These are phyloP conservation scores for Stenodema calcarata DNA, from an alignment of 2,888 invertebrate species.

Conservation along the genomic window DNA sequence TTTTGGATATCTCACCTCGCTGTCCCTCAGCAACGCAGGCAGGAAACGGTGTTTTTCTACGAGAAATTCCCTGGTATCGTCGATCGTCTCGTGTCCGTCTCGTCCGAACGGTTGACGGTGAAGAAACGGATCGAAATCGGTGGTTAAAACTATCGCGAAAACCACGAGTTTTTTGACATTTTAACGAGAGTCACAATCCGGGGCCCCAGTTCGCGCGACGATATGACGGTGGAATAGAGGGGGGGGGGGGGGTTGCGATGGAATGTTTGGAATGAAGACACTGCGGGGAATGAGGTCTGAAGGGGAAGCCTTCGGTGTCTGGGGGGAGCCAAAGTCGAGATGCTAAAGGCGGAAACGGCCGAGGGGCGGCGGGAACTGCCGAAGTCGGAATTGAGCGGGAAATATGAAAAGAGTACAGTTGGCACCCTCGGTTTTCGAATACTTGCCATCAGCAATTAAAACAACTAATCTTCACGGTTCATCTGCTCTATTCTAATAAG, in stretches of 20 bases:
- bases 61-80: background rate
- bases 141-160: background rate
- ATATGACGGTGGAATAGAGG: too few species aligned
- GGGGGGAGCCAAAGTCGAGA: background rate
- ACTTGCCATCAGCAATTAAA: too few species aligned
- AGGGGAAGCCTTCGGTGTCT: background rate
- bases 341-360: background rate
- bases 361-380: background rate
- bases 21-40: background rate
- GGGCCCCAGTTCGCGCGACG: background rate
- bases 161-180: constrained; percentile 34
- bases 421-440: too few species aligned
- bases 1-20: constrained; percentile 1
- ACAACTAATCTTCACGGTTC: too few species aligned
- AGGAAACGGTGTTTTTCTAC: background rate
- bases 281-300: constrained; percentile 36
- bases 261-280: constrained; percentile 45
- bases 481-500: too few species aligned
- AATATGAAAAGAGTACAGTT: background rate
- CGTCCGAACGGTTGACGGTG: background rate
- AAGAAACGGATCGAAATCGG: background rate
- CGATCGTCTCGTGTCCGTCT: background rate
- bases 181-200: background rate
- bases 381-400: background rate
- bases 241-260: constrained; percentile 17